Evolutionary conservation across 1,140 invertebrate species (phyloP).

Genomic region (Drosophila bipectinata): DNA sequence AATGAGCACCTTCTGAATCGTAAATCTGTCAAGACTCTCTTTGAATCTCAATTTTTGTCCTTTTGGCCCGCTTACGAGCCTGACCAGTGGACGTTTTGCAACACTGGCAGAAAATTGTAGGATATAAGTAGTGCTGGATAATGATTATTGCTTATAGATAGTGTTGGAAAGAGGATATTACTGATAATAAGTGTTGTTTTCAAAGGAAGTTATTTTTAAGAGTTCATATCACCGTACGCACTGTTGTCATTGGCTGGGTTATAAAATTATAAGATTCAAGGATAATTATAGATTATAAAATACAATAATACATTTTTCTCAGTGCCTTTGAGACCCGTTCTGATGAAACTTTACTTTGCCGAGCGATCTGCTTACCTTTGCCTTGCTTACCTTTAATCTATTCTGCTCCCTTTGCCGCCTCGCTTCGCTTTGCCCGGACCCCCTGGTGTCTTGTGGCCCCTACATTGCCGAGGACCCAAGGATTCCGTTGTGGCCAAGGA

Average conservation of each 20-base stretch:
- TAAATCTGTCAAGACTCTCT: constrained; percentile 30
- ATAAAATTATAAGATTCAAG: too few relatives aligned
- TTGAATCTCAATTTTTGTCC: constrained; percentile 2
- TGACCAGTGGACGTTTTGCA: background rate
- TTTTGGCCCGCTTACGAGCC: background rate
- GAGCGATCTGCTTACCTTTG: constrained; percentile 1
- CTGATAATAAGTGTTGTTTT: too few relatives aligned
- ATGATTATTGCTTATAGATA: too few relatives aligned
- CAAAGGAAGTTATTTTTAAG: too few relatives aligned
- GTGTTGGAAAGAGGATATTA: too few relatives aligned
- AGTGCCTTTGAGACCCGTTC: background rate
- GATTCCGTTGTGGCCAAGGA: constrained; percentile 13
- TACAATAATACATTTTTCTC: background rate
- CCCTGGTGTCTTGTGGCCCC: background rate
- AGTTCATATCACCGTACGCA: background rate
- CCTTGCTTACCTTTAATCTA: constrained; percentile 16
- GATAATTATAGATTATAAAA: too few relatives aligned
- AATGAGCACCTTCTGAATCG: constrained; percentile 43
- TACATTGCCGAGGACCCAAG: too few relatives aligned
- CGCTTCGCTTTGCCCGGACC: too few relatives aligned
- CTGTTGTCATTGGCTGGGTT: background rate
- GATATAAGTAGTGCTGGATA: too few relatives aligned
- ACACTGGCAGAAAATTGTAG: background rate
- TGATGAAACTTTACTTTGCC: background rate
- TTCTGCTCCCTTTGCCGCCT: constrained; percentile 7